Evolutionary conservation across 1,140 invertebrate genomes (phyloP).

Genomic region (Tetramorium simillimum): DNA sequence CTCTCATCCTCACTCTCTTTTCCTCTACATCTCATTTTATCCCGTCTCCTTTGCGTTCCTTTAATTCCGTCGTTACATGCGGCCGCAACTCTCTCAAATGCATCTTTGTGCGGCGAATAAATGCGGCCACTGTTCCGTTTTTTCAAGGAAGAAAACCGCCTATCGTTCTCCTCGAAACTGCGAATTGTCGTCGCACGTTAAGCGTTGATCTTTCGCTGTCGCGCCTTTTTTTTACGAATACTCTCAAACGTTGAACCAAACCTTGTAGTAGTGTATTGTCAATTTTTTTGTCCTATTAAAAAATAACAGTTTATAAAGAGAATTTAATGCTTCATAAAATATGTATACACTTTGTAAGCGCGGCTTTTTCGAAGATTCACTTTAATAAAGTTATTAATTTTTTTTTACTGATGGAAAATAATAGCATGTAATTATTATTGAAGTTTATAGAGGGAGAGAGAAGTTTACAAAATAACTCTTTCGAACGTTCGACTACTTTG

Average conservation of each 20-base stretch:
- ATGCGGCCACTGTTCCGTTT: constrained; percentile 17
- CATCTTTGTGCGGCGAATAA: constrained; percentile 44
- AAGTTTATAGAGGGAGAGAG: not conserved
- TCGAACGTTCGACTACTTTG: not conserved
- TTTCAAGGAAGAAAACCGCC: not conserved
- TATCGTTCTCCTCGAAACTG: not conserved
- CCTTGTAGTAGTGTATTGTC: not conserved
- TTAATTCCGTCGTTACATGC: constrained; percentile 8
- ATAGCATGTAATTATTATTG: not conserved
- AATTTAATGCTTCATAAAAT: not conserved
- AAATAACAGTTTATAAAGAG: not conserved
- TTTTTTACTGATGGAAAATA: not conserved
- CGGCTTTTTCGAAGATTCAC: not conserved
- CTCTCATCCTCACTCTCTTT: not conserved
- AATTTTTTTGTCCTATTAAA: not conserved
- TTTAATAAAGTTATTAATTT: not conserved
- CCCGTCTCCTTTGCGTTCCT: not conserved
- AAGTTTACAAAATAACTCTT: not conserved
- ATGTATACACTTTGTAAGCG: not conserved
- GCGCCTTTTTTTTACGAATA: not conserved
- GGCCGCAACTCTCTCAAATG: constrained; percentile 10
- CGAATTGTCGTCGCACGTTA: constrained; percentile 1
- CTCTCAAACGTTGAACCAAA: not conserved
- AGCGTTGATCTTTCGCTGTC: not conserved
- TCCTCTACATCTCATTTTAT: not conserved